Percentiles rank a stretch among this genome's conserved stretches.
phyloP scores from a whole-genome alignment of 2,113 vertebrate species.

The Megaptera novaeangliae region DNA sequence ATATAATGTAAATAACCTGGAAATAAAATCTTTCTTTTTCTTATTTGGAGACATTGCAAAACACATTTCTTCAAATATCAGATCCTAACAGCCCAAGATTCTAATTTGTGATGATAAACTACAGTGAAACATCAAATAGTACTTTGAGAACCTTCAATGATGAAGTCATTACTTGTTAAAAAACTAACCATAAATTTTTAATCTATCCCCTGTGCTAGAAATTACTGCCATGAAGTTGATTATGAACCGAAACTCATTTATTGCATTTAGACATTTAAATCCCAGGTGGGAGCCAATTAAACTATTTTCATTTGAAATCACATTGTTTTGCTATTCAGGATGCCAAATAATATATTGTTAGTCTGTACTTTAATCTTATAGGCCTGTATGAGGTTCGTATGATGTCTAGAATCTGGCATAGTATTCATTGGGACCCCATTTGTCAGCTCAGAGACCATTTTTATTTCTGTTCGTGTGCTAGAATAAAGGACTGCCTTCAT shows the following conservation, averaged over 20 bases:
- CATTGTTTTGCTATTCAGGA: not conserved
- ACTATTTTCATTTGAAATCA: not conserved
- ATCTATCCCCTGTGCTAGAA: not conserved
- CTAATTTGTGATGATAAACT: conserved; percentile 15
- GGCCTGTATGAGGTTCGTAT: not conserved
- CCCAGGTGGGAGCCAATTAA: not conserved
- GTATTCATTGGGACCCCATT: not conserved
- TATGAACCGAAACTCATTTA: not conserved
- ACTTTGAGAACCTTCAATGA: not conserved
- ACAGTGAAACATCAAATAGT: not conserved
- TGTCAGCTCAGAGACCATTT: not conserved
- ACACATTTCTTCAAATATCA: not conserved
- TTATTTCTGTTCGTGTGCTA: not conserved
- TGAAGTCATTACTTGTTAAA: not conserved
- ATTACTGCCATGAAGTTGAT: not conserved
- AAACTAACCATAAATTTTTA: not conserved
- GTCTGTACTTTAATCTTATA: not conserved
- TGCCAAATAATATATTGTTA: not conserved
- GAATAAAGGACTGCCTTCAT: not conserved
- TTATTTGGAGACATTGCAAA: not conserved
- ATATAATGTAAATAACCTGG: not conserved
- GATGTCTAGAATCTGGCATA: not conserved
- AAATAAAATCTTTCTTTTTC: conserved; percentile 9
- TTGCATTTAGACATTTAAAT: conserved; percentile 12
- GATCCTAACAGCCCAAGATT: not conserved